Evolutionary conservation across 1,140 invertebrate species (phyloP).

Genomic region (Ectropis grisescens): DNA sequence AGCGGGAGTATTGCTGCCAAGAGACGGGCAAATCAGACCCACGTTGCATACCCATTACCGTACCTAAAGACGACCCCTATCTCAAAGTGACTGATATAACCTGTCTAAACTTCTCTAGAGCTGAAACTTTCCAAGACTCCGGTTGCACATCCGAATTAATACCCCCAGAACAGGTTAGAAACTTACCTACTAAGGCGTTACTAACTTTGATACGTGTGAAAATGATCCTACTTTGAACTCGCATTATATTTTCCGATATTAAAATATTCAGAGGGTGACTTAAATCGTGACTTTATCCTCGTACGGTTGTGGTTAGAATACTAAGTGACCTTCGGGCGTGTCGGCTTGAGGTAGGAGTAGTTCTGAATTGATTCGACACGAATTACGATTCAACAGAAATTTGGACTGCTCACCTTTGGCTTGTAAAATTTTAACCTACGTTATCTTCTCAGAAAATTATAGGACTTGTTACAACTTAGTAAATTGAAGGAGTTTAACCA

Average conservation of each 20-base stretch:
- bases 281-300: conserved; percentile 5
- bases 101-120: conserved; percentile 40
- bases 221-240: conserved; percentile 4
- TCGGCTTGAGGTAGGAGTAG: no score
- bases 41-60: conserved; percentile 29
- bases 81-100: conserved; percentile 33
- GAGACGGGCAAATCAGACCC: conserved; percentile 13
- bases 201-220: conserved; percentile 5
- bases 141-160: conserved; percentile 25
- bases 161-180: conserved; percentile 30
- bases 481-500: no score
- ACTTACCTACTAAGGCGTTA: conserved; percentile 1
- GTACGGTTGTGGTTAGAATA: neutral
- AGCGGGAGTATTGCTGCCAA: conserved; percentile 25
- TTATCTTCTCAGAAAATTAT: no score
- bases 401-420: no score
- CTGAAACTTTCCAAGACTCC: conserved; percentile 40
- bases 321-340: neutral
- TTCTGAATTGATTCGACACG: no score
- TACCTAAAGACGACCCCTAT: conserved; percentile 32
- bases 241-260: conserved; percentile 7
- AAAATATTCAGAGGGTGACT: conserved; percentile 2
- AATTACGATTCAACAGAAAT: no score
- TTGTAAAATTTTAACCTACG: no score
- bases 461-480: no score